phyloP scores from a whole-genome alignment of 2,888 invertebrate species.

The Lutraria lutraria region DNA sequence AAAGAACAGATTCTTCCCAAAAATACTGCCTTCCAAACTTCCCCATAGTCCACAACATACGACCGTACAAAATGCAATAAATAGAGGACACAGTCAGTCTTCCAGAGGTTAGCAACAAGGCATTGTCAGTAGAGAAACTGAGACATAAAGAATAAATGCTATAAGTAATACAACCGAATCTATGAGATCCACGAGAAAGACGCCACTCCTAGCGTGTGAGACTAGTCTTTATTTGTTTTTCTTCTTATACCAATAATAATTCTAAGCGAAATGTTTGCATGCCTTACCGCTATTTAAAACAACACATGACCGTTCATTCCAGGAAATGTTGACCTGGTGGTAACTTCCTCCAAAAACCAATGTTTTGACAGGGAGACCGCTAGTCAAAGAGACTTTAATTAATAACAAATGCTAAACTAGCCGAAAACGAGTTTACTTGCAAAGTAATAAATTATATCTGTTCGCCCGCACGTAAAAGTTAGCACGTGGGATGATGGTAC shows the following conservation, averaged over 20 bases:
- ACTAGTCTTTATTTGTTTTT: slow-evolving; percentile 5
- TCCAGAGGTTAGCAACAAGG: too few species aligned
- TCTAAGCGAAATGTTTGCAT: background rate
- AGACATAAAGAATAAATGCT: too few species aligned
- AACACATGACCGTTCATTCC: slow-evolving; percentile 21
- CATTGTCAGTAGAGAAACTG: too few species aligned
- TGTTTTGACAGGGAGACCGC: slow-evolving; percentile 29
- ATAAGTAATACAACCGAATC: background rate
- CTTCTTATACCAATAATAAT: slow-evolving; percentile 2
- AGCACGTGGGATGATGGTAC: background rate
- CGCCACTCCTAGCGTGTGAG: background rate
- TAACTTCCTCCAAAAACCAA: background rate
- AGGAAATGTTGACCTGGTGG: slow-evolving; percentile 6
- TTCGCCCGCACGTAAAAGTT: slow-evolving; percentile 2
- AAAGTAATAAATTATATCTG: slow-evolving; percentile 26
- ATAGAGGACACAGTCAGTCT: too few species aligned
- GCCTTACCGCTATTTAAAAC: slow-evolving; percentile 1
- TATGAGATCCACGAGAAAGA: background rate
- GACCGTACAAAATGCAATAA: too few species aligned
- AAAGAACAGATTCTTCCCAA: too few species aligned
- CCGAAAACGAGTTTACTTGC: background rate
- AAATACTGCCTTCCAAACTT: too few species aligned
- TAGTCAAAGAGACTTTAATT: slow-evolving; percentile 24
- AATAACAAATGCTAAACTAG: slow-evolving; percentile 34
- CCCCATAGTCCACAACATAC: too few species aligned